These are phyloP conservation scores for Cybosia mesomella DNA, from an alignment of 2,888 invertebrate genomes.

Conservation along the genomic window DNA sequence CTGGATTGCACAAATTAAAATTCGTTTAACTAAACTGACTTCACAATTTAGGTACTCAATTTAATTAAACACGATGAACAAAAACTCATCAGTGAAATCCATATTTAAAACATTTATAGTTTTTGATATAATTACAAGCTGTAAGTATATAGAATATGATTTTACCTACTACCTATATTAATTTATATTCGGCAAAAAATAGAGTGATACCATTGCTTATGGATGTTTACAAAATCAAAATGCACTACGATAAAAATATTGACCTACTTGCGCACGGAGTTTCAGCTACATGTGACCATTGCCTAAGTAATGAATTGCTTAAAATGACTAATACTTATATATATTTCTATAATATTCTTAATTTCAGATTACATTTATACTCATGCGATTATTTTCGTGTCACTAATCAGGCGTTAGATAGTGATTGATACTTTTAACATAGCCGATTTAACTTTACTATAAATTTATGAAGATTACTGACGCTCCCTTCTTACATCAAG, in stretches of 20 bases:
- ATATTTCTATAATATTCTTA: background rate
- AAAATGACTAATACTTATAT: background rate
- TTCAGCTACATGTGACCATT: slow-evolving; percentile 3
- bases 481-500: background rate
- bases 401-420: slow-evolving; percentile 36
- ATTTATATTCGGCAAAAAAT: too few relatives aligned
- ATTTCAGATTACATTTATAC: slow-evolving; percentile 10
- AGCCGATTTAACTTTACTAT: slow-evolving; percentile 4
- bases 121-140: too few relatives aligned
- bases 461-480: slow-evolving; percentile 6
- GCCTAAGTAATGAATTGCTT: background rate
- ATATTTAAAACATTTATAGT: too few relatives aligned
- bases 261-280: too few relatives aligned
- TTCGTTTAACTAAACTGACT: too few relatives aligned
- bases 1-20: background rate
- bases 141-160: too few relatives aligned
- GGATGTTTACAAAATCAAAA: background rate
- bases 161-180: too few relatives aligned
- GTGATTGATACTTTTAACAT: slow-evolving; percentile 21
- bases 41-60: background rate
- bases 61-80: too few relatives aligned
- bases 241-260: too few relatives aligned
- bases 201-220: background rate
- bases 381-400: slow-evolving; percentile 22
- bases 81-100: too few relatives aligned